phyloP scores from a whole-genome alignment of 2,797 vertebrate genomes.

The Pseudomugil gertrudae region DNA sequence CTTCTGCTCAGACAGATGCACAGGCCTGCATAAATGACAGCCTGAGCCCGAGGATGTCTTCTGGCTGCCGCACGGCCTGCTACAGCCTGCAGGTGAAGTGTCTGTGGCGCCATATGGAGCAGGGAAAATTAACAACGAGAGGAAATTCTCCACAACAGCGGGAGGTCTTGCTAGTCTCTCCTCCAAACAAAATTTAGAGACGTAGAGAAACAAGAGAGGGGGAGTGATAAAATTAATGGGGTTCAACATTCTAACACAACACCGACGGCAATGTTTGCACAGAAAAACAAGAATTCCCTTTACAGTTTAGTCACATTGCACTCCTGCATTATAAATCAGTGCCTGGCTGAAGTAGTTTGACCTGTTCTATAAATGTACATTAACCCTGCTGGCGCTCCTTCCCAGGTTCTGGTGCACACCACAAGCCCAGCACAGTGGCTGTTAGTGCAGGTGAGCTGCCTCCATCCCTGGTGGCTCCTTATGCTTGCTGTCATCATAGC shows the following conservation, averaged over 20 bases:
- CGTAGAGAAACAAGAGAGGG: slow-evolving; percentile 89
- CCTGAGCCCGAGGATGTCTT: slow-evolving; percentile 96
- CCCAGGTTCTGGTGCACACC: slow-evolving; percentile 56
- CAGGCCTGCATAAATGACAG: slow-evolving; percentile 96
- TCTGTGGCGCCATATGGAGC: slow-evolving; percentile 99
- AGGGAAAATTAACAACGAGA: slow-evolving; percentile 99
- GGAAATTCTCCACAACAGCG: slow-evolving; percentile 97
- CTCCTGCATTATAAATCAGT: slow-evolving; percentile 89
- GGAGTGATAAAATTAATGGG: slow-evolving; percentile 99
- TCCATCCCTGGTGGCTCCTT: slow-evolving; percentile 82
- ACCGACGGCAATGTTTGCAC: slow-evolving; percentile 98
- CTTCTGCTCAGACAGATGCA: slow-evolving; percentile 91
- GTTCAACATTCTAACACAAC: slow-evolving; percentile 98
- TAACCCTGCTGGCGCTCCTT: slow-evolving; percentile 76
- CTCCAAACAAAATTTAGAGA: slow-evolving; percentile 95
- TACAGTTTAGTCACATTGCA: slow-evolving; percentile 90
- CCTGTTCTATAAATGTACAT: slow-evolving; percentile 86
- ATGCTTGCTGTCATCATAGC: slow-evolving; percentile 78
- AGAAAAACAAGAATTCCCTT: slow-evolving; percentile 87
- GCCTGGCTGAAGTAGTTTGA: slow-evolving; percentile 87
- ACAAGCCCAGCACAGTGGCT: slow-evolving; percentile 63
- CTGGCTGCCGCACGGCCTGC: slow-evolving; percentile 94
- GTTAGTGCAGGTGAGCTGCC: slow-evolving; percentile 84
- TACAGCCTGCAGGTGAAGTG: slow-evolving; percentile 99
- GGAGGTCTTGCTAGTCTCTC: slow-evolving; percentile 88